Evolutionary conservation across 2,797 vertebrate species (phyloP).

Genomic region (Arctocebus calabarensis): DNA sequence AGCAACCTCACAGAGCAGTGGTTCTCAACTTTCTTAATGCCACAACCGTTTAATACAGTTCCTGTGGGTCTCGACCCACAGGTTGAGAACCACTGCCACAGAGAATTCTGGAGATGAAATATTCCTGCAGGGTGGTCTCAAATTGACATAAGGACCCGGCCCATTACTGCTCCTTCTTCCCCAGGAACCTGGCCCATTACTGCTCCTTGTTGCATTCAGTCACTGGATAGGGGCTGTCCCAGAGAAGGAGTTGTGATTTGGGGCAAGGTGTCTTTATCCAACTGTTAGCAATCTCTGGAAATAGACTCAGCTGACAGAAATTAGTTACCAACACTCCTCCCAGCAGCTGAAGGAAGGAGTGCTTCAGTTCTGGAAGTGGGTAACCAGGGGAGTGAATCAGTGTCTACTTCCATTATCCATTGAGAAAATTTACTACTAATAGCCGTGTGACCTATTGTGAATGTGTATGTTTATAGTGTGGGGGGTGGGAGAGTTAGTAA

Average conservation of each 20-base stretch:
- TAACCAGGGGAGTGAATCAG: neutral
- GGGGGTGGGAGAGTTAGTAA: neutral
- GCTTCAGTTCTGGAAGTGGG: neutral
- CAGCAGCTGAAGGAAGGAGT: neutral
- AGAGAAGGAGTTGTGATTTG: neutral
- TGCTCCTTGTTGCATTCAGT: neutral
- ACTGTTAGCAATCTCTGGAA: neutral
- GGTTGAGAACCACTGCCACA: neutral
- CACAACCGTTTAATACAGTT: too few species aligned
- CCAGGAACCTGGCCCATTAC: neutral
- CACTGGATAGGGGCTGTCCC: neutral
- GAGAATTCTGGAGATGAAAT: slow-evolving; percentile 16
- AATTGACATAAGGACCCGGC: neutral
- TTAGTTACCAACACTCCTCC: neutral
- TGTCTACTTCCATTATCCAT: neutral
- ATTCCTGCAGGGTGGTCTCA: neutral
- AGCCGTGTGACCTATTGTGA: neutral
- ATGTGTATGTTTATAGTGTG: neutral
- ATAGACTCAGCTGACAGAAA: neutral
- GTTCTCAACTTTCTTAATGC: too few species aligned
- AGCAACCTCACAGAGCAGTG: neutral
- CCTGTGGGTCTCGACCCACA: too few species aligned
- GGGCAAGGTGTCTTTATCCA: neutral
- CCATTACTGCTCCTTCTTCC: neutral
- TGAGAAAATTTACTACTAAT: neutral